Percentiles rank a stretch among this genome's conserved stretches.
phyloP scores from a whole-genome alignment of 2,797 vertebrate genomes.

The Pangasius djambal region DNA sequence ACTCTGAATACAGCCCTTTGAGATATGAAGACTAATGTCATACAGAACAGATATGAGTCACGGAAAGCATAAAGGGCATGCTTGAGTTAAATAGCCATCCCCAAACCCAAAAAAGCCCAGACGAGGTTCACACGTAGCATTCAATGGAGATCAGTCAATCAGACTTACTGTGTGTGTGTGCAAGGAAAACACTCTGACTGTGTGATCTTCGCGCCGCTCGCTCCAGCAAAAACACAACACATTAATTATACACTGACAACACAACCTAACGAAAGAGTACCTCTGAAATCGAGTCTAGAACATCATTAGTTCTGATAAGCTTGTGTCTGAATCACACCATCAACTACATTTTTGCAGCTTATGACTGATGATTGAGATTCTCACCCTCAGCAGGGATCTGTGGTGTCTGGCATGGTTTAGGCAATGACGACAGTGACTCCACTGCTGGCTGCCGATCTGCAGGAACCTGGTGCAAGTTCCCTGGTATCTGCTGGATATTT shows the following conservation, averaged over 20 bases:
- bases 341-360: not conserved
- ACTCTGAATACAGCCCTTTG: not conserved
- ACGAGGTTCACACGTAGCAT: slow-evolving; percentile 46
- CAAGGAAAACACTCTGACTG: slow-evolving; percentile 59
- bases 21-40: not conserved
- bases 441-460: slow-evolving; percentile 53
- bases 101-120: slow-evolving; percentile 7
- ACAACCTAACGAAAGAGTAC: slow-evolving; percentile 10
- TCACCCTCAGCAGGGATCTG: slow-evolving; percentile 63
- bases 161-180: slow-evolving; percentile 65
- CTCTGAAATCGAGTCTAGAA: not conserved
- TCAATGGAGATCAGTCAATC: slow-evolving; percentile 48
- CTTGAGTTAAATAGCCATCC: slow-evolving; percentile 35
- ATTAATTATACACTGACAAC: slow-evolving; percentile 42
- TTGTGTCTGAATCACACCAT: not conserved
- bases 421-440: too few species aligned
- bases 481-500: slow-evolving; percentile 51
- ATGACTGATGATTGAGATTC: slow-evolving; percentile 23
- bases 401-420: slow-evolving; percentile 54
- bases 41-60: slow-evolving; percentile 37
- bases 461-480: slow-evolving; percentile 57
- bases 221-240: slow-evolving; percentile 63
- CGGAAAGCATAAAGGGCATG: slow-evolving; percentile 55
- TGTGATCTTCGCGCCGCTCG: slow-evolving; percentile 52
- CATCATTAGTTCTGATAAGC: not conserved